These are phyloP conservation scores for Lasioglossum pauxillum DNA, from an alignment of 2,888 invertebrate species.

Conservation along the genomic window DNA sequence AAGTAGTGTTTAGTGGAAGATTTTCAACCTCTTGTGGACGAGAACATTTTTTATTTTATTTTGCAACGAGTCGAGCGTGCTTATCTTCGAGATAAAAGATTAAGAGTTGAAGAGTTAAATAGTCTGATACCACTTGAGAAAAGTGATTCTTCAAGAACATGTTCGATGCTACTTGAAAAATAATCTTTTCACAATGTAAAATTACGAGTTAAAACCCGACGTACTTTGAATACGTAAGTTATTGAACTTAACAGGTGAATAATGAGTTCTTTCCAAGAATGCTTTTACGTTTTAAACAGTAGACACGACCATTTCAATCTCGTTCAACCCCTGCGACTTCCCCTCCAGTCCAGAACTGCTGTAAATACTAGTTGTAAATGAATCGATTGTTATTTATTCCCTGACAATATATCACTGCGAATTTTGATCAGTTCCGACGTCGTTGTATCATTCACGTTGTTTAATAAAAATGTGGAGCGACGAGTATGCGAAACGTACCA, in stretches of 20 bases:
- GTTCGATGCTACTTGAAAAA: not conserved
- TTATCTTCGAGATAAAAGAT: not conserved
- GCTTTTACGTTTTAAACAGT: not conserved
- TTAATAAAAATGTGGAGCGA: conserved; percentile 22
- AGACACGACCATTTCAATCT: not conserved
- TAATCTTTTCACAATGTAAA: not conserved
- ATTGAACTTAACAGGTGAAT: too few species aligned
- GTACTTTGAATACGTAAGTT: not conserved
- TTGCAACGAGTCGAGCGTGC: not conserved
- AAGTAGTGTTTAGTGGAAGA: not conserved
- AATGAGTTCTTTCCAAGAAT: not conserved
- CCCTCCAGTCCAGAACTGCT: not conserved
- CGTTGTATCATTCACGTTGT: not conserved
- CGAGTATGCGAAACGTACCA: not conserved
- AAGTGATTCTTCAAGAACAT: too few species aligned
- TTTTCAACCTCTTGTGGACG: not conserved
- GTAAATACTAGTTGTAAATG: conserved; percentile 34
- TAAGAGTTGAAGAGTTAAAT: not conserved
- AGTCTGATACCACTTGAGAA: not conserved
- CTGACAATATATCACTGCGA: not conserved
- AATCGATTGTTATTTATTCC: conserved; percentile 40
- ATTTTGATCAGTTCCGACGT: conserved; percentile 5
- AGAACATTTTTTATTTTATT: not conserved
- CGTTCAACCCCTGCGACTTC: not conserved
- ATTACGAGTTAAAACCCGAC: not conserved